Base-by-base conservation (phyloP, 1,140 invertebrate species). In the Zaprionus africanus region DNA sequence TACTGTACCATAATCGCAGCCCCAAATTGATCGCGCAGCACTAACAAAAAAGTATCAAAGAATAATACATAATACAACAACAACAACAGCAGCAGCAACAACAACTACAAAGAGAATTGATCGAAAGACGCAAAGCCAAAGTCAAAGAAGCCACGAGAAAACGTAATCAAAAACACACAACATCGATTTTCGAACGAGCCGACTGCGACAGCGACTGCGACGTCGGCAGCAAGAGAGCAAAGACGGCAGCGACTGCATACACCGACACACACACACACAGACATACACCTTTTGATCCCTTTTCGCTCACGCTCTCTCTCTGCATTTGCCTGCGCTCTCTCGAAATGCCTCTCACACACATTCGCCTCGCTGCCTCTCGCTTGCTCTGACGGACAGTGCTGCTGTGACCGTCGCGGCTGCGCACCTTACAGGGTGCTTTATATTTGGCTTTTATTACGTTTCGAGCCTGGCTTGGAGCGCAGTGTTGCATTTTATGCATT, bases 1-100 rank as follows among this genome's bases (percentile, higher is more conserved):
- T 88, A 88, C 84, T 88, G 84, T 88, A 88, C 84, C 84, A 88
- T 81, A 88, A 90, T 90, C 85, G 85, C 84, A 90, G 85, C 81
- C 81, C 85, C 85, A 88, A 88, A 88, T 88, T 88, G 84, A 88
- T 88, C 84, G 79, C 84, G 78, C 77, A 78, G 49, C 51, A 82
- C 65, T 58, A 86, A 87, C 71, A 82, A 82, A 77, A 46, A 76
- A 69, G 64, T 51, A 76, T 76, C 59, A 65, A 79, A 79, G 63
- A 79, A 73, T 63, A 79, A 71, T 72, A 77, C 62, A 77, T 54
- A 71, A 76, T 64, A 76, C 62, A 76, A 76, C 62, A 80, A 75
- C 68, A 81, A 59, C 78, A 82, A 78, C 64, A 82, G 69, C 68
- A 76, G 7, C 61, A 76, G 28, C 78, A 72, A 36, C 46, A 13